A percentile compares a stretch with the other conserved stretches of the same genome.
Evolutionary conservation across 1,140 invertebrate genomes (phyloP).

Genomic region (Halictus rubicundus): DNA sequence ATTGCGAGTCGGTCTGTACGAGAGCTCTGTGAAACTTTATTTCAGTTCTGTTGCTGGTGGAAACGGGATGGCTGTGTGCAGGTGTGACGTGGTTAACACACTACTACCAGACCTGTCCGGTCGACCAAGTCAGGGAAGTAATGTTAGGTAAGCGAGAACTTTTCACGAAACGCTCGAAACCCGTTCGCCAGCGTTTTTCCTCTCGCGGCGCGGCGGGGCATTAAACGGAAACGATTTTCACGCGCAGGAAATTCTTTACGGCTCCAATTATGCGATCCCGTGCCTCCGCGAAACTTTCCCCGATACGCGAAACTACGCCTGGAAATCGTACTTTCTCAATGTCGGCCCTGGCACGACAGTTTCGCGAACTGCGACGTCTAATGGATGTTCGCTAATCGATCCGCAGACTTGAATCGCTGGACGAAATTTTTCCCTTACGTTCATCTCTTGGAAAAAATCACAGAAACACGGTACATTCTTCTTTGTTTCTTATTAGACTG

Average conservation of each 20-base stretch:
- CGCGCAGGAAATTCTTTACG: not conserved
- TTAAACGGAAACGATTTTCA: not conserved
- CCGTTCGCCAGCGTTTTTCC: not conserved
- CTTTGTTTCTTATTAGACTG: no score
- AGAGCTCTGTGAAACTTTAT: constrained; percentile 45
- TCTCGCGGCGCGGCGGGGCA: not conserved
- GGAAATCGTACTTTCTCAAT: not conserved
- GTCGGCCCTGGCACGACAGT: no score
- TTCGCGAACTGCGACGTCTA: no score
- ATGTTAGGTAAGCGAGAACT: constrained; percentile 86
- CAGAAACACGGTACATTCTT: no score
- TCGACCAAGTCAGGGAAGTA: constrained; percentile 87
- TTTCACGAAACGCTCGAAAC: not conserved
- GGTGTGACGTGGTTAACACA: constrained; percentile 88
- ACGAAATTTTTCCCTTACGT: no score
- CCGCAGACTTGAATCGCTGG: no score
- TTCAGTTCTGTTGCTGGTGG: constrained; percentile 87
- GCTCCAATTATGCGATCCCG: not conserved
- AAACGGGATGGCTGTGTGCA: constrained; percentile 88
- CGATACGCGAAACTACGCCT: not conserved
- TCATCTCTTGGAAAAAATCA: no score
- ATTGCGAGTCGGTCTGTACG: not conserved
- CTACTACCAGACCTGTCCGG: constrained; percentile 86
- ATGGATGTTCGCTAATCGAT: no score
- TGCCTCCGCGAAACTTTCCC: not conserved